phyloP scores from a whole-genome alignment of 92 coral and sea anemone genomes.

The Zoanthus sansibaricus region DNA sequence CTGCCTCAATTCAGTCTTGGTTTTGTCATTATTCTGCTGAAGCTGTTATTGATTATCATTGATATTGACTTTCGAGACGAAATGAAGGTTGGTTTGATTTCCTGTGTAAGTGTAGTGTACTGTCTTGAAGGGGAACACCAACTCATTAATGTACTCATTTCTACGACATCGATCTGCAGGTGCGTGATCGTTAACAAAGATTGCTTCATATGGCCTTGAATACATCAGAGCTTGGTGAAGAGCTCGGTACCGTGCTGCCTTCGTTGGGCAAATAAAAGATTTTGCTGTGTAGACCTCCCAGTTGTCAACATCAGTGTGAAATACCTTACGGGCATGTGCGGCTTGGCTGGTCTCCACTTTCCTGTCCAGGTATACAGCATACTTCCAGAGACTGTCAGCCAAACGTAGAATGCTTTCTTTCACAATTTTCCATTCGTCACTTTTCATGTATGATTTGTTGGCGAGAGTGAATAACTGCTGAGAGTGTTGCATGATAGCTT shows the following conservation, averaged over 20 bases:
- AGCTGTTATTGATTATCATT: constrained; percentile 2
- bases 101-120: constrained; percentile 46
- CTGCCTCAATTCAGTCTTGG: constrained; percentile 12
- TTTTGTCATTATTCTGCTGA: constrained; percentile 10
- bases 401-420: constrained; percentile 40
- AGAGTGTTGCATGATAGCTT: constrained; percentile 23
- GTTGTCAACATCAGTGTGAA: constrained; percentile 44
- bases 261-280: constrained; percentile 20
- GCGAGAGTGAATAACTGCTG: constrained; percentile 22
- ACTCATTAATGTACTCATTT: constrained; percentile 36
- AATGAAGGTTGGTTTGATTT: constrained; percentile 39
- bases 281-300: constrained; percentile 46
- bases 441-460: constrained; percentile 39
- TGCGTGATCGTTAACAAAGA: constrained; percentile 43
- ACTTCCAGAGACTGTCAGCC: constrained; percentile 52
- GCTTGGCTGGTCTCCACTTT: constrained; percentile 35
- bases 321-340: constrained; percentile 37
- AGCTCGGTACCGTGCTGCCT: constrained; percentile 57
- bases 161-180: constrained; percentile 53
- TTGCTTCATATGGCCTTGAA: constrained; percentile 53
- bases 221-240: constrained; percentile 57
- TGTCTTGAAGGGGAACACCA: constrained; percentile 50
- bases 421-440: constrained; percentile 47
- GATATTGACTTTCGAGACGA: constrained; percentile 41
- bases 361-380: constrained; percentile 48